Evolutionary conservation across 2,797 vertebrate genomes (phyloP), one percentile per base, ranked within the genome.

Genomic region (Gadopsis bispinosus): DNA sequence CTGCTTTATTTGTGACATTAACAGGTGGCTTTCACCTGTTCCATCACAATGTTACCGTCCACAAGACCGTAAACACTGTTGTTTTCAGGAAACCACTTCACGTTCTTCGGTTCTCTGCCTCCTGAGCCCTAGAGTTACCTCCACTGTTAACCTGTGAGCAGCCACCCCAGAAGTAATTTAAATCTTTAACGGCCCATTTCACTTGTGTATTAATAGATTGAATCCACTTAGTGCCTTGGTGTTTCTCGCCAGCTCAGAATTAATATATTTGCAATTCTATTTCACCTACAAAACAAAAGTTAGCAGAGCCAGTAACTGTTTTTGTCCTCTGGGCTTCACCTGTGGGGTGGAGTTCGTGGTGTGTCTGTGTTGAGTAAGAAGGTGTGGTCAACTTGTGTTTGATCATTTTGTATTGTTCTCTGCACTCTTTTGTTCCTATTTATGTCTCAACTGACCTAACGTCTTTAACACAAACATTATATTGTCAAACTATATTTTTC

Each of bases 161-260:
- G 41, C 4, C 0, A 31, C 41, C 39, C 5, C 45, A 41, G 29
- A 11, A 26, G 31, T 63, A 4, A n/a, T 66, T 51, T 29, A 2
- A 11, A 12, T 47, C 31, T 29, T 60, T 35, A 65, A 48, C 20
- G 43, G 13, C n/a, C 0, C 1, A 12, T 69, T 59, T 66, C 10
- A 43, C 3, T 47, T 61, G 10, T 29, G 55, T 61, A 53, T 41
- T 47, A 8, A 67, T 64, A 43, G 51, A 19, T 50, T 0, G 14
- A 74, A 29, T 73, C 75, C 62, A 71, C 35, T 17, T 43, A 67
- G 73, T 89, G 60, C 86, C 84, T 90, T 88, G 10, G 9, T 71
- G 26, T 73, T 54, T 16, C 20, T 65, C 43, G 58, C 50, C 3
- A 13, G 17, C 22, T 39, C 22, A 45, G 37, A 37, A 56, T 69